Evolutionary conservation across 2,888 invertebrate genomes (phyloP).

Genomic region (Metopia argyrocephala): DNA sequence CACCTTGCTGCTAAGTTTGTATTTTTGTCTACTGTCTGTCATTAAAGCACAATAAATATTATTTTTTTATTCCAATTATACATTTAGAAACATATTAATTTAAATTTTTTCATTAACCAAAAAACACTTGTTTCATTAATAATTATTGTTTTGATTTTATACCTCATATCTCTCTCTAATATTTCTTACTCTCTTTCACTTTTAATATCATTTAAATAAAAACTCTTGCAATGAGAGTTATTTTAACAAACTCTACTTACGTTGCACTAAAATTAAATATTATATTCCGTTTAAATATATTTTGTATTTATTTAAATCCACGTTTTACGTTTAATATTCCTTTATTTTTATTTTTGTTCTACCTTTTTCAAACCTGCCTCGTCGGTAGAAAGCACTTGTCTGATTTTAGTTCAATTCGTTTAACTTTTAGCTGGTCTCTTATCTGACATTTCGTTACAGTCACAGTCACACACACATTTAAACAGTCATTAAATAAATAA

Average conservation of each 20-base stretch:
- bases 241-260: constrained; percentile 55
- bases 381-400: constrained; percentile 72
- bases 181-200: neutral
- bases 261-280: constrained; percentile 51
- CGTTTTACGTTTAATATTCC: constrained; percentile 38
- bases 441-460: constrained; percentile 38
- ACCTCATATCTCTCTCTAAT: neutral
- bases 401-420: constrained; percentile 66
- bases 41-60: constrained; percentile 30
- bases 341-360: neutral
- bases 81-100: constrained; percentile 32
- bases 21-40: constrained; percentile 7
- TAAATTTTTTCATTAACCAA: constrained; percentile 42
- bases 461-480: constrained; percentile 5
- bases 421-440: constrained; percentile 54
- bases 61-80: constrained; percentile 26
- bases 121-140: constrained; percentile 55
- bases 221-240: constrained; percentile 21
- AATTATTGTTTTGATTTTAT: neutral
- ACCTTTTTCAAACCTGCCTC: constrained; percentile 73
- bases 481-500: neutral
- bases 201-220: constrained; percentile 9
- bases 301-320: constrained; percentile 45
- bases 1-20: constrained; percentile 52
- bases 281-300: constrained; percentile 48